Percentiles rank a stretch among this genome's conserved stretches.
Conservation (phyloP, 2,113 vertebrate genomes). For the Plecotus auritus region DNA sequence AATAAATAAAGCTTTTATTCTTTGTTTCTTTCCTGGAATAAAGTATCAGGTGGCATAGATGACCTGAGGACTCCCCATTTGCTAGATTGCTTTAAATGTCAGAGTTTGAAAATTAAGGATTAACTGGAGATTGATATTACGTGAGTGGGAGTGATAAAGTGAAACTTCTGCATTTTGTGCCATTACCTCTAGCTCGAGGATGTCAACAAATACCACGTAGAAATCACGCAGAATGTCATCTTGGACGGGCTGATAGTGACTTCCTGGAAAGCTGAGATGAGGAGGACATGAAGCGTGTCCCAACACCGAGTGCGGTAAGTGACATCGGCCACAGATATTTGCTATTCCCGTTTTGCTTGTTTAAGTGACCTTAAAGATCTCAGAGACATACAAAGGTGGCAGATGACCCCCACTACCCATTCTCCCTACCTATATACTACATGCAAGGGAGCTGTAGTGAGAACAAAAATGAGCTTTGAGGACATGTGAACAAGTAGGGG, state of each 20-base stretch:
- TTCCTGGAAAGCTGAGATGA: not conserved
- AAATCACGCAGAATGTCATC: not conserved
- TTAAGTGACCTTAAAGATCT: not conserved
- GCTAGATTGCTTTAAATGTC: slow-evolving; percentile 29
- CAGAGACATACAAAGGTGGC: not conserved
- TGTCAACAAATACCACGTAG: not conserved
- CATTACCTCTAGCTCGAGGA: not conserved
- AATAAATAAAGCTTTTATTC: slow-evolving; percentile 9
- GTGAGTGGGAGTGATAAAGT: not conserved
- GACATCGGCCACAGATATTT: not conserved
- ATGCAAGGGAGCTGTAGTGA: not conserved
- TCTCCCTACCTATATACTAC: not conserved
- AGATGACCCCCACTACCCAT: not conserved
- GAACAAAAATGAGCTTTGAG: not conserved
- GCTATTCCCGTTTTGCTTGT: not conserved
- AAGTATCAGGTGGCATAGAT: not conserved
- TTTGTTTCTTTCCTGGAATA: slow-evolving; percentile 36
- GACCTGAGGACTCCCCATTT: not conserved
- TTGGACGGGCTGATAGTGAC: not conserved
- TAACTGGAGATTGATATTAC: not conserved
- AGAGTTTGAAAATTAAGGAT: slow-evolving; percentile 1
- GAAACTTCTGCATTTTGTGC: not conserved
- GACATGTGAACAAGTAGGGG: not conserved
- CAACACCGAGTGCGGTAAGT: not conserved
- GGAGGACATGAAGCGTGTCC: not conserved